These are phyloP conservation scores for Lepidochitona cinerea DNA, from an alignment of 2,888 invertebrate genomes.

Conservation along the genomic window DNA sequence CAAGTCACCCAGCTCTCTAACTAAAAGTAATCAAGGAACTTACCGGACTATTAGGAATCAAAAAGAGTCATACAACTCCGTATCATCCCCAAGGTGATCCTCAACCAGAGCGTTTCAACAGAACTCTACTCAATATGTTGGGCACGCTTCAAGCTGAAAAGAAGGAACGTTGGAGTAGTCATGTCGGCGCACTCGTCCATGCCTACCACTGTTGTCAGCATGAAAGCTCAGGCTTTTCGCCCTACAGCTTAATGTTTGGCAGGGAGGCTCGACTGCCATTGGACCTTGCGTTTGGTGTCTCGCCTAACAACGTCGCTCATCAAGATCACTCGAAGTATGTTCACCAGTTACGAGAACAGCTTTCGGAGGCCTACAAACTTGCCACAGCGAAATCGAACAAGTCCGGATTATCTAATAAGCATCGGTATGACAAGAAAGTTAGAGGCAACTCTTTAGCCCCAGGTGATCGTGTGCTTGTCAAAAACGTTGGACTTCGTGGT, in stretches of 20 bases:
- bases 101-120: conserved; percentile 22
- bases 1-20: too few relatives aligned
- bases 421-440: conserved; percentile 13
- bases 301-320: background rate
- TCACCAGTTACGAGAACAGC: background rate
- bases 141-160: conserved; percentile 19
- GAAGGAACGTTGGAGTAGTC: conserved; percentile 18
- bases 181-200: conserved; percentile 14
- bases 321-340: background rate
- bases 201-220: conserved; percentile 22
- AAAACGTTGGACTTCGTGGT: conserved; percentile 13
- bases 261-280: conserved; percentile 14
- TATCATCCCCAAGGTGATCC: conserved; percentile 24
- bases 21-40: conserved; percentile 26
- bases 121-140: conserved; percentile 22
- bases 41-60: conserved; percentile 13
- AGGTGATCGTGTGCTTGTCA: conserved; percentile 23
- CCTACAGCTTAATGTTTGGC: conserved; percentile 25
- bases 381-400: background rate
- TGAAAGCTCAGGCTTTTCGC: conserved; percentile 24
- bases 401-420: background rate
- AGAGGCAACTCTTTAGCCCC: background rate
- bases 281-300: conserved; percentile 7
- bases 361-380: background rate
- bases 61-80: conserved; percentile 23